Conservation (phyloP, 2,113 vertebrate genomes). For the Neogale vison region DNA sequence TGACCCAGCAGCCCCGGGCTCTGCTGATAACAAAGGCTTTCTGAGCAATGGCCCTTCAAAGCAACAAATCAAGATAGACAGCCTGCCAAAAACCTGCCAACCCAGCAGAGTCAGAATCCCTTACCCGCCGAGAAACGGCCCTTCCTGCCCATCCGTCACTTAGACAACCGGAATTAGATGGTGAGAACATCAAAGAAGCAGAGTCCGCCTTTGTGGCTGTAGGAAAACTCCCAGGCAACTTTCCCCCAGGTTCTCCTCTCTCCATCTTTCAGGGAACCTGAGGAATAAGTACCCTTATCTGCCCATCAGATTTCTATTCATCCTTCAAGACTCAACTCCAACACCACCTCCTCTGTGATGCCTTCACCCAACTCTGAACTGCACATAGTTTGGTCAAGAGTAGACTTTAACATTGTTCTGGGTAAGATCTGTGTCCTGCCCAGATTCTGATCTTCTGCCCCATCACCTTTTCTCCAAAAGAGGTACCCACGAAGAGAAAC, state of each 20-base stretch:
- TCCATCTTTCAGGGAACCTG: not conserved
- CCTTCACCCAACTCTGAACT: not conserved
- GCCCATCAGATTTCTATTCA: not conserved
- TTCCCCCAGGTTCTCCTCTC: not conserved
- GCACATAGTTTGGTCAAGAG: not conserved
- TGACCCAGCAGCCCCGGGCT: not conserved
- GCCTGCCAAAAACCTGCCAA: slow-evolving; percentile 70
- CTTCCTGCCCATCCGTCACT: slow-evolving; percentile 66
- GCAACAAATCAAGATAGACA: slow-evolving; percentile 79
- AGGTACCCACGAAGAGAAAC: not conserved
- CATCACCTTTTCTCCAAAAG: not conserved
- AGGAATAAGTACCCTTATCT: not conserved
- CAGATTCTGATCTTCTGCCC: not conserved
- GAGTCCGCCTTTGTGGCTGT: not conserved
- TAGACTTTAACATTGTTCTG: not conserved
- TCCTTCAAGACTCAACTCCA: not conserved
- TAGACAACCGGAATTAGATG: slow-evolving; percentile 66
- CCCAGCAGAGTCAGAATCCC: slow-evolving; percentile 64
- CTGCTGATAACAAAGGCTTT: slow-evolving; percentile 60
- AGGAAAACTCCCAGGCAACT: not conserved
- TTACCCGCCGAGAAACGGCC: slow-evolving; percentile 41
- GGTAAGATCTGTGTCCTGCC: not conserved
- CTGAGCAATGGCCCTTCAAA: slow-evolving; percentile 73
- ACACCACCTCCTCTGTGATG: not conserved
- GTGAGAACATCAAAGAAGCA: slow-evolving; percentile 33